phyloP scores from a whole-genome alignment of 2,888 invertebrate genomes.

The Agrenia bidenticulata region DNA sequence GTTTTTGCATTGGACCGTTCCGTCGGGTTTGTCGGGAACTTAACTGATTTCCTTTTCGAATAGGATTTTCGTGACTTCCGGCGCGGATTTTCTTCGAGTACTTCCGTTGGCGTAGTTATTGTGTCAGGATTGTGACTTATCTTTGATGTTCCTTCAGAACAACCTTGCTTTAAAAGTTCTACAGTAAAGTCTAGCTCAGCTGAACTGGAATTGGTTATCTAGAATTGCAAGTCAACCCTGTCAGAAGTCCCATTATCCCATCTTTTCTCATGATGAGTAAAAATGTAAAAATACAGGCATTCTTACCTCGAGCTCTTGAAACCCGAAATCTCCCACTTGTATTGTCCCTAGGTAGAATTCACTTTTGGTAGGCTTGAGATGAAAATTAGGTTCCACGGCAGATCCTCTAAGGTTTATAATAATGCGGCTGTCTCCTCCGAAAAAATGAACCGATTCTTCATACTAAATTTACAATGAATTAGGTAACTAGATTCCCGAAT shows the following conservation, averaged over 20 bases:
- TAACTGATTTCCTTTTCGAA: too few relatives aligned
- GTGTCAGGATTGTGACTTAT: too few relatives aligned
- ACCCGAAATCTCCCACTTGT: neutral
- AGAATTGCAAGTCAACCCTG: neutral
- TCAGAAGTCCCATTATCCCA: too few relatives aligned
- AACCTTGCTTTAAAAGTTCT: neutral
- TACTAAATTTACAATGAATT: neutral
- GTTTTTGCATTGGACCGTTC: too few relatives aligned
- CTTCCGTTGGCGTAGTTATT: too few relatives aligned
- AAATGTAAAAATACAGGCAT: too few relatives aligned
- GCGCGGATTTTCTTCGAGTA: too few relatives aligned
- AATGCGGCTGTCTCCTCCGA: slow-evolving; percentile 26
- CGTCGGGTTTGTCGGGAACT: too few relatives aligned
- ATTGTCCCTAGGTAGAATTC: neutral
- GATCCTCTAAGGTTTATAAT: slow-evolving; percentile 16
- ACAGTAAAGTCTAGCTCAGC: neutral
- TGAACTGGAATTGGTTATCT: neutral
- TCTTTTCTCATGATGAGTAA: neutral
- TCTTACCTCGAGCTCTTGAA: neutral
- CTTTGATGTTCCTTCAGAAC: neutral
- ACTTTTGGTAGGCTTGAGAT: neutral
- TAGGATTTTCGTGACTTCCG: too few relatives aligned
- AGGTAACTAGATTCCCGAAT: neutral
- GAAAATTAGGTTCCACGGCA: neutral
- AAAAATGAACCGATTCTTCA: slow-evolving; percentile 29